Evolutionary conservation across 2,888 invertebrate genomes (phyloP), one percentile per base, ranked within the genome.

Genomic region (Conistra vaccinii): DNA sequence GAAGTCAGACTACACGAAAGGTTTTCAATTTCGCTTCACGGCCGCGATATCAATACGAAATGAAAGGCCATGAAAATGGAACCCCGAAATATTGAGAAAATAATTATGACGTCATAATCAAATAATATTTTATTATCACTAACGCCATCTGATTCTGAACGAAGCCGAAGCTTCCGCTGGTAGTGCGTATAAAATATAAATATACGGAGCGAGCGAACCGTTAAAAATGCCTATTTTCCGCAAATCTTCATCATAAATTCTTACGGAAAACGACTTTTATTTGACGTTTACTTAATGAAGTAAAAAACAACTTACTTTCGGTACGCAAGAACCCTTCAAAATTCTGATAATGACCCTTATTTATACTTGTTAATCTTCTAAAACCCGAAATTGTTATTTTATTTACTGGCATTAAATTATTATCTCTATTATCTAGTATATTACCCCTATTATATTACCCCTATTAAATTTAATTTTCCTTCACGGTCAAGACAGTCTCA

Each of bases 381-480:
- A 68, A 76, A 51, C 63, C 42, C 61, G 45, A 23, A 73, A n/a
- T n/a, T n/a, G n/a, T n/a, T 45, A 81, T 60, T 60, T 71, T 62
- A 69, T 76, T 84, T 73, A 61, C 69, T 71, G 57, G 26, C 66
- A 67, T 69, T n/a, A n/a, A n/a, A n/a, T n/a, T n/a, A n/a, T n/a
- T n/a, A n/a, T n/a, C n/a, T n/a, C n/a, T n/a, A n/a, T n/a, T n/a
- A n/a, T n/a, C n/a, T n/a, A n/a, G n/a, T n/a, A n/a, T n/a, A n/a
- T n/a, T n/a, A n/a, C n/a, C n/a, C n/a, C n/a, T n/a, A n/a, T n/a
- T n/a, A n/a, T n/a, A n/a, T n/a, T n/a, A n/a, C 39, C 61, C 45
- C 35, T 61, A 82, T 83, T 69, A 73, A 71, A 83, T 75, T 77
- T 75, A 69, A 83, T 72, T 77, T 68, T 78, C 68, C 23, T 63